Base-by-base conservation (phyloP, 2,888 invertebrate species). In the Ctenicera cuprea region DNA sequence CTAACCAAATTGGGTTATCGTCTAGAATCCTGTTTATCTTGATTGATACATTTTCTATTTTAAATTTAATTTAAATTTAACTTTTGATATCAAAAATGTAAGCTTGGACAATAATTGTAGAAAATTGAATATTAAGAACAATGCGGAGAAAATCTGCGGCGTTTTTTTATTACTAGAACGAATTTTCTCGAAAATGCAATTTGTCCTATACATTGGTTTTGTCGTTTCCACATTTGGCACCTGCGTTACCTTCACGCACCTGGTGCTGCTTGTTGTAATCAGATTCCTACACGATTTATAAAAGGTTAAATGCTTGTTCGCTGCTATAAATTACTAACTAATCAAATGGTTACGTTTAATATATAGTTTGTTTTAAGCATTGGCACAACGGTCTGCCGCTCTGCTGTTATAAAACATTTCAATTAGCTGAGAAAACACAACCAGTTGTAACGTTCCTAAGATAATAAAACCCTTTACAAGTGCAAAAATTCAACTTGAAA, bases 221-320 rank as follows among this genome's bases (percentile, higher is more conserved):
- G 38, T 18, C 62, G 26, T 62, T 45, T 41, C 45, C 9, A 30
- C 26, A 62, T 62, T 30, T 62, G 62, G 45, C 62, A 62, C 62
- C 62, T 62, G 62, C 45, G 62, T 45, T 43, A 30, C 62, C 16
- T 22, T 14, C 3, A 59, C 38, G 59, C 59, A 59, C 59, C 59
- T 59, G 59, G 38, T 38, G 59, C 59, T 14, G 52, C 20, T 26
- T 52, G 52, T 12, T 52, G 30, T 52, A 52, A 52, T 52, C 52
- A 52, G 18, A 30, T 22, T 26, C 12, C 52, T 9, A 20, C 45
- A 14, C 52, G 30, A 52, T 22, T 52, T 30, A 52, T 52, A 52
- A 52, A 52, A 52, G 50, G 50, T 22, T 26, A 22, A 12, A 20
- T 18, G 11, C 26, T 26, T 52, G 52, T 52, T 16, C 45, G 4